Evolutionary conservation across 2,113 vertebrate species (phyloP).

Genomic region (Peromyscus maniculatus): DNA sequence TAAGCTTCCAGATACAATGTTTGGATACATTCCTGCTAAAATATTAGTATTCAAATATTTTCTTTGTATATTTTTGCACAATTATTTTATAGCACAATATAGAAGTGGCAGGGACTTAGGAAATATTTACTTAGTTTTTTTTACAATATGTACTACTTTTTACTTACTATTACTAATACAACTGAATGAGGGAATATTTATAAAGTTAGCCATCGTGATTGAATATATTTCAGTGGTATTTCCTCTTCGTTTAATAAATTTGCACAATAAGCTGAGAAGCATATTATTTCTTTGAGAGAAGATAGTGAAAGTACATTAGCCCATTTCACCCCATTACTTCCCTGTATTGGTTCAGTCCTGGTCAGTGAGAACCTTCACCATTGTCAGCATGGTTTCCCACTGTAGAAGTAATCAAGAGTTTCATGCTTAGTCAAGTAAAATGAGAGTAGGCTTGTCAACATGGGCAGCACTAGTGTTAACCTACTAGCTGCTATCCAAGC

Average conservation of each 20-base stretch:
- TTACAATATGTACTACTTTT: not conserved
- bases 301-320: not conserved
- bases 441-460: not conserved
- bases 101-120: not conserved
- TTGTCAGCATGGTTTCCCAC: not conserved
- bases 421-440: not conserved
- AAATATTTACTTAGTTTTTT: not conserved
- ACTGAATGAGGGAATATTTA: not conserved
- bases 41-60: not conserved
- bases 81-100: not conserved
- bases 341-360: too few species aligned
- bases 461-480: not conserved
- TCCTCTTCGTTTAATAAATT: not conserved
- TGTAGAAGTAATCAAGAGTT: not conserved
- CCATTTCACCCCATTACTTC: not conserved
- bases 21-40: not conserved
- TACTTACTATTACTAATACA: not conserved
- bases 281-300: not conserved
- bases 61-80: not conserved
- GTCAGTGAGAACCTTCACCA: not conserved
- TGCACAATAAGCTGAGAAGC: not conserved
- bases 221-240: not conserved
- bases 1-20: not conserved
- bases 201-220: not conserved
- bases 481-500: not conserved